Evolutionary conservation across 2,797 vertebrate species (phyloP), one percentile per base, ranked within the genome.

Genomic region (Lutjanus campechanus): DNA sequence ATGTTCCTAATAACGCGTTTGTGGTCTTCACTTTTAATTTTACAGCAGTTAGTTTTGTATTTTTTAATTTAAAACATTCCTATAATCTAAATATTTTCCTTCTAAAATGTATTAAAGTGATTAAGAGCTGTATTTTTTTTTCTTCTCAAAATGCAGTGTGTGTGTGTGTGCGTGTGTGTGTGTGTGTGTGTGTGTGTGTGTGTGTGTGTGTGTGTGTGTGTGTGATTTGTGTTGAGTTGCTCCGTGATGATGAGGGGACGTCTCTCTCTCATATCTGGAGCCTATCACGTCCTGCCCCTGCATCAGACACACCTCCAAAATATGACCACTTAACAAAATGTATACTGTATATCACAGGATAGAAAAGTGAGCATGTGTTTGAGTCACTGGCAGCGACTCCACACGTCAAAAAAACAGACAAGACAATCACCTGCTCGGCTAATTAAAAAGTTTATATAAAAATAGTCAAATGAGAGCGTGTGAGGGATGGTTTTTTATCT

Each of bases 261-360:
- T 5, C 59, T 41, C 75, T 81, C 62, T 77, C 51, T 88, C 69
- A 78, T 70, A 81, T 85, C 66, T 86, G 76, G 67, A 93, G 85
- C 94, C 95, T 91, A 96, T 96, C 95, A 84, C 84, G 78, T 87
- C 78, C 81, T 79, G 46, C 54, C 80, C 68, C 59, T n/a, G 79
- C 71, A 46, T 68, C 83, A 86, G 93, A 92, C 93, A 91, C 95
- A 85, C 93, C 95, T 92, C 93, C 92, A 84, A 61, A 88, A 92
- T 84, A 93, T 89, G 91, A 92, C 82, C 88, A 88, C 84, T 81
- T 62, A 25, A 76, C 85, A 58, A 91, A 92, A 94, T 94, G 93
- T 93, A 94, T 94, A 36, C 8, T 17, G 7, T 20, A 95, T 95
- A 95, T 95, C 91, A 93, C 82, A 91, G 91, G 84, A 85, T 92